A percentile compares a stretch with the other conserved stretches of the same genome.
Conservation (phyloP, 1,140 invertebrate species). For the Gonatopus flavifemur region DNA sequence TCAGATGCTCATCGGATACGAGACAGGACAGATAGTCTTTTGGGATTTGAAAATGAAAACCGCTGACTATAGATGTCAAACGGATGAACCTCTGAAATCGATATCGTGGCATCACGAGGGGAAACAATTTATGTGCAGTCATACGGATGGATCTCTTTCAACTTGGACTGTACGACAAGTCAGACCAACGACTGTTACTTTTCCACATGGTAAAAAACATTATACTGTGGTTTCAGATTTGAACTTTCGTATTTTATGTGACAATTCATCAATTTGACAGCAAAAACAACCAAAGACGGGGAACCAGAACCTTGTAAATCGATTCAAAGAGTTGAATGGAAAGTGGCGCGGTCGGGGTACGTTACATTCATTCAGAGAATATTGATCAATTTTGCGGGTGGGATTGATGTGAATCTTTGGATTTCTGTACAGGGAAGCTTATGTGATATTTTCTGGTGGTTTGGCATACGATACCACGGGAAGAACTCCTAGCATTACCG, state of each 20-base stretch:
- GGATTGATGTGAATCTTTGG: neutral
- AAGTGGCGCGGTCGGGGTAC: constrained; percentile 85
- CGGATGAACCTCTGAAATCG: constrained; percentile 77
- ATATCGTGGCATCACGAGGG: constrained; percentile 97
- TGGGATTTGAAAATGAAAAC: constrained; percentile 89
- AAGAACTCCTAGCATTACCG: constrained; percentile 91
- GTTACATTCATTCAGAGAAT: constrained; percentile 29
- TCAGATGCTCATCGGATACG: constrained; percentile 95
- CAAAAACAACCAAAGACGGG: constrained; percentile 85
- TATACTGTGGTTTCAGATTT: neutral
- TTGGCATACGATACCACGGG: constrained; percentile 87
- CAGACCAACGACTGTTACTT: constrained; percentile 79
- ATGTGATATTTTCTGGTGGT: constrained; percentile 94
- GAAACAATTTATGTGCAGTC: constrained; percentile 96
- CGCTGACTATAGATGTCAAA: constrained; percentile 82
- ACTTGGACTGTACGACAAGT: constrained; percentile 83
- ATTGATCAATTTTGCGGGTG: neutral
- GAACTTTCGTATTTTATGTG: neutral
- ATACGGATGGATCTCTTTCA: constrained; percentile 90
- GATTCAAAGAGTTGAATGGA: constrained; percentile 95
- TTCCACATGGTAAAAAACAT: constrained; percentile 82
- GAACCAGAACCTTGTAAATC: constrained; percentile 86
- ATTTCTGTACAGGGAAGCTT: constrained; percentile 72
- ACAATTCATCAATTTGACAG: constrained; percentile 56
- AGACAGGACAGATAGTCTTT: constrained; percentile 89